Percentiles rank a stretch among this genome's conserved stretches.
Evolutionary conservation across 2,888 invertebrate species (phyloP).

Genomic region (Eulithis testata): DNA sequence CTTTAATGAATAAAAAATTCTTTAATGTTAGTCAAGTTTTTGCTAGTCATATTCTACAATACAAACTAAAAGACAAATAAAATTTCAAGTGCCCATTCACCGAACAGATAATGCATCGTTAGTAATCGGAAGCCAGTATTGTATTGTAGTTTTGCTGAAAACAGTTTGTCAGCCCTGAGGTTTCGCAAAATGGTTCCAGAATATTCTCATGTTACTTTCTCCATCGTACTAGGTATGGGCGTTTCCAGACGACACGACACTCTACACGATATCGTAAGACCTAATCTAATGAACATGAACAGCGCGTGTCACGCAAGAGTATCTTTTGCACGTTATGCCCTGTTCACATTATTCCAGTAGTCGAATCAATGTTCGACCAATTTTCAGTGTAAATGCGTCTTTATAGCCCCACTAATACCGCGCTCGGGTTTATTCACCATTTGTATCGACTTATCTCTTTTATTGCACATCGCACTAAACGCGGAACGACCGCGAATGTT

Average conservation of each 20-base stretch:
- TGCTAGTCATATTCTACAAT: not conserved
- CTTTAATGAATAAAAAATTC: no score
- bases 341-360: no score
- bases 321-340: no score
- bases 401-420: constrained; percentile 31
- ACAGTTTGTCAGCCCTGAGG: no score
- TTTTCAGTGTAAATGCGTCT: constrained; percentile 9
- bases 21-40: not conserved
- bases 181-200: no score
- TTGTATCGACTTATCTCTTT: constrained; percentile 32
- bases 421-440: constrained; percentile 36
- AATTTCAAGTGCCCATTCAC: constrained; percentile 1
- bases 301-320: no score
- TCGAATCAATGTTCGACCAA: not conserved
- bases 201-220: no score
- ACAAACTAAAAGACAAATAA: not conserved
- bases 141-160: not conserved
- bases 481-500: constrained; percentile 9
- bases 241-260: not conserved
- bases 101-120: constrained; percentile 14
- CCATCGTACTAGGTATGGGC: no score
- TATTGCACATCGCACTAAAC: constrained; percentile 29
- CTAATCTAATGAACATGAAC: not conserved
- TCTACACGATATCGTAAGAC: no score
- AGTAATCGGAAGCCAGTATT: constrained; percentile 4